Evolutionary conservation across 2,888 invertebrate genomes (phyloP).

Genomic region (Onthophagus sagittarius): DNA sequence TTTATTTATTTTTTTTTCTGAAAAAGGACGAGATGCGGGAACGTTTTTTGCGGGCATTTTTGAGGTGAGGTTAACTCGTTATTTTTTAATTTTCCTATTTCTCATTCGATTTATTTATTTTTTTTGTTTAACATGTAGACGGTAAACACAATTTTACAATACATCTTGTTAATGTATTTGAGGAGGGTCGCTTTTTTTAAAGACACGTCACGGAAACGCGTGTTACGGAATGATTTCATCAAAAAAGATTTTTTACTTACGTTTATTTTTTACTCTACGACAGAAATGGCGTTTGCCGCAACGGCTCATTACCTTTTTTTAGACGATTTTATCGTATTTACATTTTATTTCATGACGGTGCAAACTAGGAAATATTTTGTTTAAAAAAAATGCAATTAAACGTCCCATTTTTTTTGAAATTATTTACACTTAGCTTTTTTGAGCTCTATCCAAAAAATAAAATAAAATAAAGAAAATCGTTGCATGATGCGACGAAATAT

Average conservation of each 20-base stretch:
- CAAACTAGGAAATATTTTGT: slow-evolving; percentile 25
- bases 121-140: neutral
- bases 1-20: no score
- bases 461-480: no score
- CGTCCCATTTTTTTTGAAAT: slow-evolving; percentile 26
- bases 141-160: neutral
- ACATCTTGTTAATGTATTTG: neutral
- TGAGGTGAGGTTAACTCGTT: no score
- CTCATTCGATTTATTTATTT: neutral
- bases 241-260: neutral
- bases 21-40: neutral
- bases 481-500: no score
- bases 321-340: neutral
- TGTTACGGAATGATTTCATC: neutral
- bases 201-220: neutral
- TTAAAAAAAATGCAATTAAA: slow-evolving; percentile 23
- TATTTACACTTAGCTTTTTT: slow-evolving; percentile 14
- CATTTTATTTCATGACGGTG: slow-evolving; percentile 15
- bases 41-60: neutral
- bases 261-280: neutral
- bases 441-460: slow-evolving; percentile 17
- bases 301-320: neutral
- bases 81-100: no score
- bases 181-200: neutral
- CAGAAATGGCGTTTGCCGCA: neutral